Conservation (phyloP, 2,113 vertebrate species). For the Butastur rufipennis region DNA sequence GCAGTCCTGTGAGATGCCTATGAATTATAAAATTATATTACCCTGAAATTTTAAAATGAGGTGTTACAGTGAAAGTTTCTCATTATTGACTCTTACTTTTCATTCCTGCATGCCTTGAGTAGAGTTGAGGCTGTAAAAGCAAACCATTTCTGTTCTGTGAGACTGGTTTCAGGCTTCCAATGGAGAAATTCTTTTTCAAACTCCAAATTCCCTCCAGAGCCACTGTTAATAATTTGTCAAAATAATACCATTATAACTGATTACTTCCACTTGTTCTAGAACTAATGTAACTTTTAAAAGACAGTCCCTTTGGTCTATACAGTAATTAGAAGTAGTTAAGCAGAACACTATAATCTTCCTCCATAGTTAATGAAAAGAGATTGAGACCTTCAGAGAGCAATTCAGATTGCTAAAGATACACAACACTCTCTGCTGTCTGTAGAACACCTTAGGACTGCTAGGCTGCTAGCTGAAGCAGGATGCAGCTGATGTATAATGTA, state of each 20-base stretch:
- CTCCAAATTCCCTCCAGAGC: conserved; percentile 72
- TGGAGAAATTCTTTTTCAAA: conserved; percentile 58
- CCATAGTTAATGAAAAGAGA: background rate
- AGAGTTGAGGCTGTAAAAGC: conserved; percentile 70
- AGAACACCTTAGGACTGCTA: background rate
- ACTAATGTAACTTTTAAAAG: background rate
- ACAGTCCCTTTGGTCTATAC: background rate
- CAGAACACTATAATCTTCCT: background rate
- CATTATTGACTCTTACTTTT: conserved; percentile 65
- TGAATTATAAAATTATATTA: background rate
- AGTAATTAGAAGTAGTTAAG: background rate
- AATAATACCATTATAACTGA: background rate
- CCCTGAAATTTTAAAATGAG: background rate
- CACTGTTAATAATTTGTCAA: conserved; percentile 61
- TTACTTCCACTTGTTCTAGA: background rate
- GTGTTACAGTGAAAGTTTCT: background rate
- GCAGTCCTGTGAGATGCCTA: background rate
- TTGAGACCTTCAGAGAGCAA: background rate
- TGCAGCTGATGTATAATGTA: background rate
- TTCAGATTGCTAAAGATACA: background rate
- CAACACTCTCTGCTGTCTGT: background rate
- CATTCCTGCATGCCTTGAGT: conserved; percentile 70
- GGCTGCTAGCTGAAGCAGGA: background rate
- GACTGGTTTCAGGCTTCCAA: conserved; percentile 44
- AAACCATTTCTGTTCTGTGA: conserved; percentile 37